Evolutionary conservation across 2,113 vertebrate species (phyloP).

Genomic region (Psilopsiagon aymara): DNA sequence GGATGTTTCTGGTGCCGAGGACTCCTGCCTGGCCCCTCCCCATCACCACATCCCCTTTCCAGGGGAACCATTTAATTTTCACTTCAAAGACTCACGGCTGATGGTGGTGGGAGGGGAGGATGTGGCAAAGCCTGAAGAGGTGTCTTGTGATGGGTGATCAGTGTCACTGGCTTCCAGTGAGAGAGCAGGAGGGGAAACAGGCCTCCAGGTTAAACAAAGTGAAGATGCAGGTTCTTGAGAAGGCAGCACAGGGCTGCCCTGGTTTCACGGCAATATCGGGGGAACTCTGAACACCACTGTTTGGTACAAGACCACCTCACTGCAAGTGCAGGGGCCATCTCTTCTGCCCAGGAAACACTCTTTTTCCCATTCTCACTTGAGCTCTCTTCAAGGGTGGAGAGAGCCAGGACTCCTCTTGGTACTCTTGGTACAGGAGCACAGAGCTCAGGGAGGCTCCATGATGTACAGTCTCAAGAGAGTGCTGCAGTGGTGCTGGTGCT

Average conservation of each 20-base stretch:
- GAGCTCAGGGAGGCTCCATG: accelerated
- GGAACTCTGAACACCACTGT: not conserved
- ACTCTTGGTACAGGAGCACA: not conserved
- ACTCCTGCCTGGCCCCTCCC: not conserved
- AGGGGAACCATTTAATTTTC: not conserved
- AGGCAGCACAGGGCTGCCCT: not conserved
- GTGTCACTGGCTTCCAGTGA: not conserved
- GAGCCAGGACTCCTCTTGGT: not conserved
- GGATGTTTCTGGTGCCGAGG: not conserved
- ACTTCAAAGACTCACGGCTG: not conserved
- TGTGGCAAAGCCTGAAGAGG: not conserved
- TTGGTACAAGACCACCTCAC: not conserved
- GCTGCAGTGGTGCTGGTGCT: not conserved
- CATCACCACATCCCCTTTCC: not conserved
- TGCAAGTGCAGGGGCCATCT: not conserved
- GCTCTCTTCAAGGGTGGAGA: not conserved
- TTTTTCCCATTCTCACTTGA: not conserved
- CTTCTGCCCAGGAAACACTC: not conserved
- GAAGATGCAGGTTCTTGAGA: not conserved
- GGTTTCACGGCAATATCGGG: not conserved
- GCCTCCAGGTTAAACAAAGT: not conserved
- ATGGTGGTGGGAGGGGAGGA: not conserved
- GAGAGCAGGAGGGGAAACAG: not conserved
- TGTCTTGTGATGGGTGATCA: not conserved
- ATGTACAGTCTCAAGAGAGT: accelerated